Percentiles rank a stretch among this genome's conserved stretches.
Conservation (phyloP, 2,113 vertebrate genomes). For the Engraulis encrasicolus region DNA sequence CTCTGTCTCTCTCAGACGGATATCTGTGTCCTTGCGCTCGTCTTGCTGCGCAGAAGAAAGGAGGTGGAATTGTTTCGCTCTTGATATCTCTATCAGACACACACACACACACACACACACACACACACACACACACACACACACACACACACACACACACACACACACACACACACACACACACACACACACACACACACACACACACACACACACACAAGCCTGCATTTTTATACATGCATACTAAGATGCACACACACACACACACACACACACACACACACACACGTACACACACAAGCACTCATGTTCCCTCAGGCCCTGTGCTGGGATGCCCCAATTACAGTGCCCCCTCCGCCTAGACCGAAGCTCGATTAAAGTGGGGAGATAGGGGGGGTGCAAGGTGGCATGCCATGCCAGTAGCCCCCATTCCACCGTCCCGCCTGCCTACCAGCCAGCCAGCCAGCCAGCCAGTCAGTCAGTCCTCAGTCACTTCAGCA, state of each 20-base stretch:
- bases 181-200: neutral
- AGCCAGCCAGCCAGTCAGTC: constrained; percentile 49
- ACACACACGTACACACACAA: neutral
- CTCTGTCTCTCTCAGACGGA: constrained; percentile 37
- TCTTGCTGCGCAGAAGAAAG: neutral
- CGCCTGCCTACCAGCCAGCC: too few species aligned
- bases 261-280: neutral
- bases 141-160: neutral
- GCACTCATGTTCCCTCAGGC: constrained; percentile 49
- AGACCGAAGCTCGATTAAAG: constrained; percentile 59
- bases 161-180: neutral
- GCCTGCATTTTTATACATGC: neutral
- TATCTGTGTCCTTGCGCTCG: constrained; percentile 30
- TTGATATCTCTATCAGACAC: too few species aligned
- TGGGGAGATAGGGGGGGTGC: constrained; percentile 59
- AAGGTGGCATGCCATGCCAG: constrained; percentile 71
- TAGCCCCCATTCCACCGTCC: constrained; percentile 50
- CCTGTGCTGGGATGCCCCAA: constrained; percentile 60
- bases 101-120: neutral
- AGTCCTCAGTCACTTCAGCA: constrained; percentile 62
- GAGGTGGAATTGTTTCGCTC: neutral
- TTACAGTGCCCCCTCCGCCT: constrained; percentile 62
- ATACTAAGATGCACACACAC: neutral
- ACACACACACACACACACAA: neutral
- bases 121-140: neutral